These are phyloP conservation scores for Cotesia typhae DNA, from an alignment of 1,140 invertebrate genomes.

Conservation along the genomic window DNA sequence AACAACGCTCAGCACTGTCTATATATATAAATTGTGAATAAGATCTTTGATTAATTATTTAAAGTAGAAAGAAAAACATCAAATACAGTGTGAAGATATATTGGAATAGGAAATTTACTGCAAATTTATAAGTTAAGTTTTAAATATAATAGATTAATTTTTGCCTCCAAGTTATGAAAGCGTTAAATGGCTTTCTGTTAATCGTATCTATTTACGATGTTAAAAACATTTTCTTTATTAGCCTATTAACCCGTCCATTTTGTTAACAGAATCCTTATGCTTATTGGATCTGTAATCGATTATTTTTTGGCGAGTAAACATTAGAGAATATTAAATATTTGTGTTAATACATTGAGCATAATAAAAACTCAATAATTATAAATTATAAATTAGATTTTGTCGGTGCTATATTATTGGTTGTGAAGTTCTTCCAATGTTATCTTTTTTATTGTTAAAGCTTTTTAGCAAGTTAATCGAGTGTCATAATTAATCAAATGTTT, in stretches of 20 bases:
- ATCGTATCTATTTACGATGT: background rate
- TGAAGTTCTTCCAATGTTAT: constrained; percentile 25
- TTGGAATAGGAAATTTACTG: background rate
- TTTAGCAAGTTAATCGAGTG: constrained; percentile 1
- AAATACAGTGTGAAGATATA: background rate
- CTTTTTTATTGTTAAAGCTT: background rate
- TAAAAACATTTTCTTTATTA: background rate
- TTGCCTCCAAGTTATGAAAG: background rate
- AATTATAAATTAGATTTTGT: background rate
- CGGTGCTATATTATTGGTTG: constrained; percentile 23
- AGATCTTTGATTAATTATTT: too few species aligned
- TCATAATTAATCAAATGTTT: too few species aligned
- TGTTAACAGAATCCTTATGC: constrained; percentile 34
- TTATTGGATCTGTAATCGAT: constrained; percentile 35
- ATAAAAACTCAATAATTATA: constrained; percentile 14
- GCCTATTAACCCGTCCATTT: constrained; percentile 45
- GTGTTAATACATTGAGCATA: constrained; percentile 34
- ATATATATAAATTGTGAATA: background rate
- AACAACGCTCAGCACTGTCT: background rate
- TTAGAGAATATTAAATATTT: constrained; percentile 12
- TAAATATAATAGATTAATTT: too few species aligned
- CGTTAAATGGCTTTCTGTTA: background rate
- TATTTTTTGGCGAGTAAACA: constrained; percentile 25
- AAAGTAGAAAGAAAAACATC: background rate
- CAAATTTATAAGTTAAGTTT: background rate